A percentile compares a stretch with the other conserved stretches of the same genome.
phyloP scores from a whole-genome alignment of 2,113 vertebrate species.

The Caloenas nicobarica region DNA sequence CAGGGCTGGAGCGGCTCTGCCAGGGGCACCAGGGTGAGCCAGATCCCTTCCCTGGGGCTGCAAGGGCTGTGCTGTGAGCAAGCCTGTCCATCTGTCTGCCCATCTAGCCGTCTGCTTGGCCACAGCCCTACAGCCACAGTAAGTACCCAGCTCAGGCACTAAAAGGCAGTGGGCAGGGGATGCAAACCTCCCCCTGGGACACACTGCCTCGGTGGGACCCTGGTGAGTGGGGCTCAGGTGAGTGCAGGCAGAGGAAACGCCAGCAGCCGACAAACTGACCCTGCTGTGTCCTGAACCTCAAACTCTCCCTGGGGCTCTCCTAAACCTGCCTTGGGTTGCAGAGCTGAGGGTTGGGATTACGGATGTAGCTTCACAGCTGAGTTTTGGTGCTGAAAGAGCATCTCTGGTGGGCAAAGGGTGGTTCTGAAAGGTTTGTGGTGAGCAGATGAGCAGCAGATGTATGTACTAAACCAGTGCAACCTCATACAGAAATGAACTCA shows the following conservation, averaged over 20 bases:
- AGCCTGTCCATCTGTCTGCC: not conserved
- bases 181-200: not conserved
- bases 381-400: not conserved
- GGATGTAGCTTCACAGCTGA: rapidly evolving
- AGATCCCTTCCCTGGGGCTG: not conserved
- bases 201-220: rapidly evolving
- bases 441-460: not conserved
- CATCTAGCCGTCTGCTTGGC: not conserved
- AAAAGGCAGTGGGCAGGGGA: not conserved
- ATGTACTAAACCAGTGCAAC: not conserved
- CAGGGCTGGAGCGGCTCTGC: not conserved
- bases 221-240: rapidly evolving
- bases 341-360: rapidly evolving
- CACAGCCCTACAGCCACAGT: rapidly evolving
- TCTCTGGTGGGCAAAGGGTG: not conserved
- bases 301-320: rapidly evolving
- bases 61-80: not conserved
- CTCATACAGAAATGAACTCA: not conserved
- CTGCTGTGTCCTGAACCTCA: rapidly evolving
- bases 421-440: not conserved
- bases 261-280: rapidly evolving
- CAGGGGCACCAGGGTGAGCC: not conserved
- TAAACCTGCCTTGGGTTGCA: not conserved
- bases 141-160: not conserved
- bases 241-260: not conserved